Conservation (phyloP, 2,797 vertebrate genomes). For the Girardinus metallicus region DNA sequence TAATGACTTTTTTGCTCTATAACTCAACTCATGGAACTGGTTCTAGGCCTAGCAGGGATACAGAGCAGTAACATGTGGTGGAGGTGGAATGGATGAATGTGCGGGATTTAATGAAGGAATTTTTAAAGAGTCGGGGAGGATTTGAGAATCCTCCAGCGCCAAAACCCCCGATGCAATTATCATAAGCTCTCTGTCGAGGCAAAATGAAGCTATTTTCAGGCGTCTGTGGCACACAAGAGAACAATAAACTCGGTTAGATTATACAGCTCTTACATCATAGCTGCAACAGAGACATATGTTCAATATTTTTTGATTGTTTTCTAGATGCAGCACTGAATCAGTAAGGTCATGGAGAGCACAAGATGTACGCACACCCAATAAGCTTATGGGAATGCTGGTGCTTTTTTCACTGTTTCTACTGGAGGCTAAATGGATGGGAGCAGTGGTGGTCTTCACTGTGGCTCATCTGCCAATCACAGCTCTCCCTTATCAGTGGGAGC, state of each 20-base stretch:
- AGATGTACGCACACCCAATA: constrained; percentile 37
- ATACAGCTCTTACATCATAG: constrained; percentile 3
- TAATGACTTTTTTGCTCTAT: constrained; percentile 71
- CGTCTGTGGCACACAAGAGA: constrained; percentile 18
- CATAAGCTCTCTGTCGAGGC: constrained; percentile 62
- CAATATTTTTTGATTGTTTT: constrained; percentile 1
- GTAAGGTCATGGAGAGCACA: constrained; percentile 17
- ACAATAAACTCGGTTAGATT: constrained; percentile 35
- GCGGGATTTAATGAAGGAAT: constrained; percentile 69
- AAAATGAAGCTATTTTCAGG: constrained; percentile 61
- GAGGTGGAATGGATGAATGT: constrained; percentile 46
- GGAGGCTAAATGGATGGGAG: constrained; percentile 47
- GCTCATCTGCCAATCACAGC: constrained; percentile 72
- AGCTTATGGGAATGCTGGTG: constrained; percentile 38
- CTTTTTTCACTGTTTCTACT: constrained; percentile 35
- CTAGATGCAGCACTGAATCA: neutral
- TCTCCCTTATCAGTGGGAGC: constrained; percentile 60
- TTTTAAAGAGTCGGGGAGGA: constrained; percentile 60
- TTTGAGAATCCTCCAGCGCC: constrained; percentile 60
- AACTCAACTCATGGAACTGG: constrained; percentile 67
- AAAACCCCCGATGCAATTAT: constrained; percentile 63
- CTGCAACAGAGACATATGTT: constrained; percentile 3
- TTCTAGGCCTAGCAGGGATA: constrained; percentile 48
- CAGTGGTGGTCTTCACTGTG: constrained; percentile 35
- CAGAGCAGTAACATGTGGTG: constrained; percentile 30